phyloP scores from a whole-genome alignment of 2,888 invertebrate species.

The Hyles lineata region DNA sequence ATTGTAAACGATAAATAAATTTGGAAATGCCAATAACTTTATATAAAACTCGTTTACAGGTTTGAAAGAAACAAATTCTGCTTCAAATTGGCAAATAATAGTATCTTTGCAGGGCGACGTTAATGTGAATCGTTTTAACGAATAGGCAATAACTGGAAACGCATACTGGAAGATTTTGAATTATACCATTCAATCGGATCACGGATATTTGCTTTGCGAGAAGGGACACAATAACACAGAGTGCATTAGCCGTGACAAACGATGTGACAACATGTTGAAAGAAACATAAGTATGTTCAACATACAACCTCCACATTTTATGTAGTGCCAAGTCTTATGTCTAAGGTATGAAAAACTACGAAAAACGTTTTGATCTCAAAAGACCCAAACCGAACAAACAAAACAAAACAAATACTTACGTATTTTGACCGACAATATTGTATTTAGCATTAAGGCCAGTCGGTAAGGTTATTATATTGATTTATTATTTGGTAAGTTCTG shows the following conservation, averaged over 20 bases:
- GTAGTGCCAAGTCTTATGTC: too few species aligned
- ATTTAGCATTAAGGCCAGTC: too few species aligned
- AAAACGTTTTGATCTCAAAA: too few species aligned
- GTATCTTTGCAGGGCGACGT: constrained; percentile 7
- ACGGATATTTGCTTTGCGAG: background rate
- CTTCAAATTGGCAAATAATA: background rate
- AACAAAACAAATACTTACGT: too few species aligned
- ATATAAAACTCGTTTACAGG: background rate
- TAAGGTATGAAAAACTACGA: too few species aligned
- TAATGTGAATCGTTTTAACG: constrained; percentile 26
- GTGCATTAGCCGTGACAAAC: background rate
- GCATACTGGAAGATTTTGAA: constrained; percentile 4
- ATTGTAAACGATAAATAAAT: background rate
- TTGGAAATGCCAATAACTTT: background rate
- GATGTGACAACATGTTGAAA: too few species aligned
- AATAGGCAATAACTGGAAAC: constrained; percentile 13
- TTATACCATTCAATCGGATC: background rate
- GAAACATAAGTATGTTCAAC: too few species aligned
- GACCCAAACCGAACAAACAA: too few species aligned
- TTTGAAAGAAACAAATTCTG: background rate
- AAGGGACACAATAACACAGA: background rate
- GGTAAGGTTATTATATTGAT: too few species aligned
- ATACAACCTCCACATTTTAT: too few species aligned
- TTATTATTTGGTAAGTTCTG: too few species aligned
- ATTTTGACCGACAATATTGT: too few species aligned